A percentile compares a stretch with the other conserved stretches of the same genome.
Conservation (phyloP, 2,797 vertebrate species). For the Pipistrellus nathusii region DNA sequence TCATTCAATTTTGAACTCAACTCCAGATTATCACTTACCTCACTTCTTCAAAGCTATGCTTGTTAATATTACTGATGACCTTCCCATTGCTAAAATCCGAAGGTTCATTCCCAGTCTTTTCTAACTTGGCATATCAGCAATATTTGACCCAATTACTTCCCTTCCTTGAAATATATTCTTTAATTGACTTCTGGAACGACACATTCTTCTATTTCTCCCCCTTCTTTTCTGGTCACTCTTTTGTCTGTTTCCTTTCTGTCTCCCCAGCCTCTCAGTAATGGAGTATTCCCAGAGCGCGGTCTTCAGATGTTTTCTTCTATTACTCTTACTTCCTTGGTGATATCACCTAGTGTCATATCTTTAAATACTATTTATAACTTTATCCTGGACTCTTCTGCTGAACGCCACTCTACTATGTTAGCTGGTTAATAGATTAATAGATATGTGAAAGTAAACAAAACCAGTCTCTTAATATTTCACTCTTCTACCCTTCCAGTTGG, state of each 20-base stretch:
- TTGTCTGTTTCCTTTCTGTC: neutral
- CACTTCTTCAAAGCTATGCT: neutral
- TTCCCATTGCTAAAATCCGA: neutral
- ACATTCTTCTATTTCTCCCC: neutral
- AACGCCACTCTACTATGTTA: neutral
- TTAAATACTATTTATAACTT: slow-evolving; percentile 22
- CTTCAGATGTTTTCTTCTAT: neutral
- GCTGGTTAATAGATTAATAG: neutral
- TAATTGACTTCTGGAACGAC: neutral
- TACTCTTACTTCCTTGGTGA: neutral
- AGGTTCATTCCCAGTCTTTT: neutral
- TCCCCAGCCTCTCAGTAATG: neutral
- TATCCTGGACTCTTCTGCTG: neutral
- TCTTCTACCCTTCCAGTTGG: neutral
- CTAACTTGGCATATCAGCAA: neutral
- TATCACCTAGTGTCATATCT: neutral
- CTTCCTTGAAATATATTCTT: slow-evolving; percentile 12
- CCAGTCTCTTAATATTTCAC: neutral
- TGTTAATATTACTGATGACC: neutral
- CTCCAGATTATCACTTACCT: neutral
- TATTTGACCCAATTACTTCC: neutral
- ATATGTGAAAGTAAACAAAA: neutral
- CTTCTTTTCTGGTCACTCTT: neutral
- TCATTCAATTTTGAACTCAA: slow-evolving; percentile 6
- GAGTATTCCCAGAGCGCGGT: neutral